Percentiles rank a stretch among this genome's conserved stretches.
These are phyloP conservation scores for Ia io DNA, from an alignment of 2,113 vertebrate species.

Conservation along the genomic window DNA sequence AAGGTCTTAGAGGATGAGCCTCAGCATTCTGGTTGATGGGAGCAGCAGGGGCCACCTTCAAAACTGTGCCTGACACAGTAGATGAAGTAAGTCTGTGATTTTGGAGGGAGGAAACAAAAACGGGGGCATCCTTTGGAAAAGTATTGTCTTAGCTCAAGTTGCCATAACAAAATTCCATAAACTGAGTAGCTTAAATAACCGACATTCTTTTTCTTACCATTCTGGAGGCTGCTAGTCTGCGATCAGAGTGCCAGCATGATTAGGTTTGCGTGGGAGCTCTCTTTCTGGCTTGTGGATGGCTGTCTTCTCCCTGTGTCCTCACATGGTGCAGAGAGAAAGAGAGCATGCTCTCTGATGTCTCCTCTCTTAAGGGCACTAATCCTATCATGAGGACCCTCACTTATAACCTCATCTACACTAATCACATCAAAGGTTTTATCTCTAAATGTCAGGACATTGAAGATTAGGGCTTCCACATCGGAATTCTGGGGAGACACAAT, in stretches of 20 bases:
- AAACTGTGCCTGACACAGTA: background rate
- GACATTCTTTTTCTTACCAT: background rate
- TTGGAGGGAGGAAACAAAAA: background rate
- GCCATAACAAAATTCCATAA: background rate
- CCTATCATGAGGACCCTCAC: background rate
- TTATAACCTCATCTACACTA: background rate
- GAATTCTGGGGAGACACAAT: background rate
- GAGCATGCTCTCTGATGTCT: background rate
- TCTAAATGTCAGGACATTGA: background rate
- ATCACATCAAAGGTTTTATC: background rate
- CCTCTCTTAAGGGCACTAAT: background rate
- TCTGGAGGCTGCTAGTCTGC: background rate
- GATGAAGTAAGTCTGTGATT: background rate
- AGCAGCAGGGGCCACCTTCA: background rate
- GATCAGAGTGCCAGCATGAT: background rate
- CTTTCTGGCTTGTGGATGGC: background rate
- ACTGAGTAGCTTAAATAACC: background rate
- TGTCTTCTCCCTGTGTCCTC: background rate
- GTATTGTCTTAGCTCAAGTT: background rate
- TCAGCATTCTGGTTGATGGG: background rate
- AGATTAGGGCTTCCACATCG: background rate
- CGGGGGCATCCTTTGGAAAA: background rate
- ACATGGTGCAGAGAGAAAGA: background rate
- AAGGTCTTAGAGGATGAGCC: background rate
- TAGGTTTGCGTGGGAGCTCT: background rate